A percentile compares a stretch with the other conserved stretches of the same genome.
phyloP scores from a whole-genome alignment of 1,140 invertebrate genomes.

The Medauroidea extradentata region DNA sequence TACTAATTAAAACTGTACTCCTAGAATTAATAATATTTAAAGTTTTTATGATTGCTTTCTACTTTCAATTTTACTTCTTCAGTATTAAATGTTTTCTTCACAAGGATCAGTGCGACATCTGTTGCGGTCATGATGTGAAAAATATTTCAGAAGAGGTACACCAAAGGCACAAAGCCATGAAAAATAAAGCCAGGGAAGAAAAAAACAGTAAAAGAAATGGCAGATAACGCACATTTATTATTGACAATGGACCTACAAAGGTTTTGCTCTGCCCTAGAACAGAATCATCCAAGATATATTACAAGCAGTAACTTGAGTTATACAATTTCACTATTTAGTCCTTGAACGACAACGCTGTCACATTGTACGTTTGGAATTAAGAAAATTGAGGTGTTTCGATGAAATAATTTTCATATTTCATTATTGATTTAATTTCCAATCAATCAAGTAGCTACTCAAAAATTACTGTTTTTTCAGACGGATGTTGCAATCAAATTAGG shows the following conservation, averaged over 20 bases:
- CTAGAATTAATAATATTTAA: too few relatives aligned
- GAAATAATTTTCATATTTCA: too few relatives aligned
- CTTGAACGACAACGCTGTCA: too few relatives aligned
- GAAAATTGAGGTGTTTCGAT: too few relatives aligned
- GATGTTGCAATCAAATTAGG: conserved; percentile 36
- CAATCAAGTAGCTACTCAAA: background rate
- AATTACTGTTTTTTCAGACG: conserved; percentile 34
- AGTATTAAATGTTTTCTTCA: conserved; percentile 6
- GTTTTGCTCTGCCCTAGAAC: conserved; percentile 18
- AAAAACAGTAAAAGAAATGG: conserved; percentile 3
- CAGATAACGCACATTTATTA: conserved; percentile 4
- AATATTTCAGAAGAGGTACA: background rate
- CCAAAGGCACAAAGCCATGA: background rate
- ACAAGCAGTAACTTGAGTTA: too few relatives aligned
- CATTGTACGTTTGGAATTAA: too few relatives aligned
- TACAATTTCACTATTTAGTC: too few relatives aligned
- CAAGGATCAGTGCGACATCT: conserved; percentile 11
- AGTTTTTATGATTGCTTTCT: background rate
- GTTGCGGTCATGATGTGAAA: background rate
- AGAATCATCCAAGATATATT: conserved; percentile 20
- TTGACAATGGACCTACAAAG: conserved; percentile 14
- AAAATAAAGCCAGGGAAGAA: conserved; percentile 11
- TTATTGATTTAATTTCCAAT: too few relatives aligned
- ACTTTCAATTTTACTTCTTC: conserved; percentile 3
- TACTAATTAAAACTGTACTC: too few relatives aligned